A percentile compares a stretch with the other conserved stretches of the same genome.
Evolutionary conservation across 2,888 invertebrate species (phyloP).

Genomic region (Acronicta alni): DNA sequence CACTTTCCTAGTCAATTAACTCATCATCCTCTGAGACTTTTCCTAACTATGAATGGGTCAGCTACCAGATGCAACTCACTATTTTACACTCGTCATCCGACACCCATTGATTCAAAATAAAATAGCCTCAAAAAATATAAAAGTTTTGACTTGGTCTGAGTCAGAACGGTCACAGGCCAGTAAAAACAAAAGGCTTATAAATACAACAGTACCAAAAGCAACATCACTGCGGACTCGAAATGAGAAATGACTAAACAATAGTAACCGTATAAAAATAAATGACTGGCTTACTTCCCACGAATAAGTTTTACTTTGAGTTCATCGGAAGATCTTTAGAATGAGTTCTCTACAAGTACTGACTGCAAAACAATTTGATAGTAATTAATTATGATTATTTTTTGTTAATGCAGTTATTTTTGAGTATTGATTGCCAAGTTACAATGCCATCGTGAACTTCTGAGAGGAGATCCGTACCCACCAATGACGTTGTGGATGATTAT

Average conservation of each 20-base stretch:
- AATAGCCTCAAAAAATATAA: too few relatives aligned
- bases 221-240: constrained; percentile 58
- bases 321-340: constrained; percentile 87
- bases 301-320: constrained; percentile 86
- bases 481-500: too few relatives aligned
- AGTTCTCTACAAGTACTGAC: constrained; percentile 74
- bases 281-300: constrained; percentile 78
- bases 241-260: constrained; percentile 86
- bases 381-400: constrained; percentile 9
- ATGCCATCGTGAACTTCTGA: too few relatives aligned
- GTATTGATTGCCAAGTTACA: too few relatives aligned
- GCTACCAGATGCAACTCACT: too few relatives aligned
- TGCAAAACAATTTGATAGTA: constrained; percentile 56
- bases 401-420: too few relatives aligned
- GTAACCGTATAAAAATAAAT: constrained; percentile 84
- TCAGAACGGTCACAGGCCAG: not conserved
- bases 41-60: too few relatives aligned
- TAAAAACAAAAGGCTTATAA: constrained; percentile 26
- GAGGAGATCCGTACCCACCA: too few relatives aligned
- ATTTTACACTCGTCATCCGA: too few relatives aligned
- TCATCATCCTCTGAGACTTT: too few relatives aligned
- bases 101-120: too few relatives aligned
- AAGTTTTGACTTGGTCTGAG: not conserved
- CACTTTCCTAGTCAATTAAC: too few relatives aligned
- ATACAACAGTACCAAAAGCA: constrained; percentile 14